These are phyloP conservation scores for Drosophila ustulata DNA, from an alignment of 2,888 invertebrate species.

Conservation along the genomic window DNA sequence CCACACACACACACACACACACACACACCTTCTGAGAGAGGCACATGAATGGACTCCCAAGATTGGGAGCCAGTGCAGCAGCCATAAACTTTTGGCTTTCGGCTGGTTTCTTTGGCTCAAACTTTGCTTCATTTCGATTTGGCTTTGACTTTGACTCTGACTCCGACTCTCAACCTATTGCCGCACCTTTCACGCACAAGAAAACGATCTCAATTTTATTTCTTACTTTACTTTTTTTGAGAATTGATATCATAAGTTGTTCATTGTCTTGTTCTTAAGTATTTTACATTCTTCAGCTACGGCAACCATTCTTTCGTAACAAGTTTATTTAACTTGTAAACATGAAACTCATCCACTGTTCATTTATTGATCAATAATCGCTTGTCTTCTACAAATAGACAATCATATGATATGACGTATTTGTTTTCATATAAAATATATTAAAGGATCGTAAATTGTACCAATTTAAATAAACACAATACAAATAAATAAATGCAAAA, in stretches of 20 bases:
- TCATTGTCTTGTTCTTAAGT: not conserved
- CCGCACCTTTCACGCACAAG: slow-evolving; percentile 22
- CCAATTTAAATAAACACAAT: too few relatives aligned
- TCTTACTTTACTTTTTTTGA: not conserved
- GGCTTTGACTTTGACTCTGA: not conserved
- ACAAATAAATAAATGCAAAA: too few relatives aligned
- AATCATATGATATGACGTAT: too few relatives aligned
- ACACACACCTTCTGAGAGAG: slow-evolving; percentile 27
- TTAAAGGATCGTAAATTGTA: too few relatives aligned
- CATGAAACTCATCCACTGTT: not conserved
- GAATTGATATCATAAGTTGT: slow-evolving; percentile 1
- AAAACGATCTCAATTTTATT: not conserved
- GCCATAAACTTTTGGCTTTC: slow-evolving; percentile 51
- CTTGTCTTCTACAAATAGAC: not conserved
- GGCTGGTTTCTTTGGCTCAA: slow-evolving; percentile 13
- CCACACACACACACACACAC: slow-evolving; percentile 55
- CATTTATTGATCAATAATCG: slow-evolving; percentile 1
- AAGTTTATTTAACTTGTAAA: not conserved
- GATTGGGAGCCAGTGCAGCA: slow-evolving; percentile 52
- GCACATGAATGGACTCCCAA: slow-evolving; percentile 43
- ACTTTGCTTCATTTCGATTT: slow-evolving; percentile 8
- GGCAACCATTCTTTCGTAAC: not conserved
- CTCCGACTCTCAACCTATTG: slow-evolving; percentile 21
- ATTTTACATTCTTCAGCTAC: not conserved
- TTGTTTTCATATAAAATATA: too few relatives aligned